A percentile compares a stretch with the other conserved stretches of the same genome.
Conservation (phyloP, 2,888 invertebrate species). For the Apantesis nais region DNA sequence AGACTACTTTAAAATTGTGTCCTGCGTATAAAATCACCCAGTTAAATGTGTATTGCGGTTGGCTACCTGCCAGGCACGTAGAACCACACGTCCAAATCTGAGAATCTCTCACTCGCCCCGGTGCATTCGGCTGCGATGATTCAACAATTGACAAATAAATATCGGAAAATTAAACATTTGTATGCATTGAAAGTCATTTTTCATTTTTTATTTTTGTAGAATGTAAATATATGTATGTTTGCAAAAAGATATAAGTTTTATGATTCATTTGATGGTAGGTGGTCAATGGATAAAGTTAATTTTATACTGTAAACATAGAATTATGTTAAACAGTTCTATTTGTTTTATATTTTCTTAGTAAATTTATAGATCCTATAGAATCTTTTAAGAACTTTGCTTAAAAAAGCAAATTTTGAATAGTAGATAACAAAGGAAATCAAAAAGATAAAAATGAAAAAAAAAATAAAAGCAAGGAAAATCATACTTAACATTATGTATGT, state of each 20-base stretch:
- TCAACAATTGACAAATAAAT: conserved; percentile 72
- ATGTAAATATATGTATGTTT: neutral
- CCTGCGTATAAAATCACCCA: conserved; percentile 75
- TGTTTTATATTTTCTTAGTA: neutral
- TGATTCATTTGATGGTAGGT: neutral
- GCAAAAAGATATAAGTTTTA: neutral
- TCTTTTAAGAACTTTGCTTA: too few species aligned
- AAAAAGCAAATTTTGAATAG: too few species aligned
- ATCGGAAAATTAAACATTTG: conserved; percentile 59
- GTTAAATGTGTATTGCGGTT: conserved; percentile 77
- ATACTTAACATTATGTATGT: conserved; percentile 5
- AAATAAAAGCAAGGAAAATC: neutral
- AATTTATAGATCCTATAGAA: too few species aligned
- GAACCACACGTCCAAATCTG: conserved; percentile 66
- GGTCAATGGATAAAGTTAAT: neutral
- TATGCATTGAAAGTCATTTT: conserved; percentile 24
- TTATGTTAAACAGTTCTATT: neutral
- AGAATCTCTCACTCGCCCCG: conserved; percentile 71
- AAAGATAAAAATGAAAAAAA: neutral
- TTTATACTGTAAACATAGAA: neutral
- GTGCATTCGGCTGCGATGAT: conserved; percentile 62
- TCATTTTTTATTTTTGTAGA: conserved; percentile 12
- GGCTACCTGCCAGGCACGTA: conserved; percentile 73
- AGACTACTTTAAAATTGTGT: conserved; percentile 78
- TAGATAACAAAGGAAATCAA: too few species aligned